Evolutionary conservation across 2,797 vertebrate genomes (phyloP), one percentile per base, ranked within the genome.

Genomic region (Leptatherina wallacei): DNA sequence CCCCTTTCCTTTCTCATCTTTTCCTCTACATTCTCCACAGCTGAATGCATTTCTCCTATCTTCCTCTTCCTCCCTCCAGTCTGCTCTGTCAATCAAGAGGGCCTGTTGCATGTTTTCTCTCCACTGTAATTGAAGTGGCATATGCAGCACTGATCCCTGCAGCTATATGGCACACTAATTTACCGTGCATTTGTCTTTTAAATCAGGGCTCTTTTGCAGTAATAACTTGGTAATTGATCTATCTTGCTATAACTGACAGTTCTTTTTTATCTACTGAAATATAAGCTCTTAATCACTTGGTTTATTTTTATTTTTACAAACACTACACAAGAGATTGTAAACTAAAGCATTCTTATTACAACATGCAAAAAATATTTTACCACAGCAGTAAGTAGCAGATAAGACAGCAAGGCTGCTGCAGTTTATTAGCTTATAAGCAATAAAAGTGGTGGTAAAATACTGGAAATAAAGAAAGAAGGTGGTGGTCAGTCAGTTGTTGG

Each of bases 81-180:
- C 73, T 71, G 56, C 49, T 52, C 75, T 85, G 91, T 91, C 91
- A 81, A 89, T 92, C 90, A 91, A 82, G 88, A 90, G 6, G 81
- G 83, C 33, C 85, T 91, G 84, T 81, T 91, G 82, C 84, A 62
- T 81, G 80, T 27, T 92, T 81, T 71, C 6, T 73, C 59, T 72
- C 61, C 16, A 65, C 78, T 85, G 80, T 56, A 70, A 73, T 77
- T 84, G 56, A 86, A 65, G 65, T 36, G 20, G 55, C 59, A 78
- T 70, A 49, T 57, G 73, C 74, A 75, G 61, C 38, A 77, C 57
- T 52, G 55, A 68, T 70, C 66, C 72, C 77, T 66, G 65, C 71
- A 77, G 88, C 66, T 42, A 81, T 61, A 75, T 64, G 49, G 82
- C 65, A 55, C 58, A 65, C 30, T 61, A n/a, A 36, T 73, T 11